phyloP scores from a whole-genome alignment of 2,888 invertebrate species.

The Leptopterna dolabrata region DNA sequence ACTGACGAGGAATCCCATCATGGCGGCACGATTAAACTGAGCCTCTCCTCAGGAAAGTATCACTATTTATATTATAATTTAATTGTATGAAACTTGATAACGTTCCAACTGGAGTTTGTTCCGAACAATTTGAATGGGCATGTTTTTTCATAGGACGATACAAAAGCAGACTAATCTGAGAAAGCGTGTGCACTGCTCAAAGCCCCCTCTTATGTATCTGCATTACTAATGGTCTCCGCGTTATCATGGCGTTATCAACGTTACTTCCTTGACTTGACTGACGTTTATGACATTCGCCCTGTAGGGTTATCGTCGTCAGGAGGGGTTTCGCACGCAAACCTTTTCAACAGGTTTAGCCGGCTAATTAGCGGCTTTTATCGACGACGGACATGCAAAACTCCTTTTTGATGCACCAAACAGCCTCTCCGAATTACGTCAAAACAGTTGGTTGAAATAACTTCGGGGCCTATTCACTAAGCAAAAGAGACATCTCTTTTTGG shows the following conservation, averaged over 20 bases:
- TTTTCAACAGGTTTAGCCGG: neutral
- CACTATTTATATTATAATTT: neutral
- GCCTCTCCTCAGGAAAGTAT: neutral
- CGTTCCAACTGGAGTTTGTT: neutral
- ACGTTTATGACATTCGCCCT: neutral
- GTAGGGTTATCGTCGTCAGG: neutral
- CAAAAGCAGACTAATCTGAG: neutral
- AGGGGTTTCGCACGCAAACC: neutral
- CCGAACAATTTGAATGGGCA: neutral
- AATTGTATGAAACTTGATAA: neutral
- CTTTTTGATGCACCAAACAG: neutral
- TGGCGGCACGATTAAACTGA: neutral
- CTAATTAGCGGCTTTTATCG: neutral
- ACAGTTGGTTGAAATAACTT: too few relatives aligned
- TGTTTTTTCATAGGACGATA: conserved; percentile 3
- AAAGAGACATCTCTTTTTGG: too few relatives aligned
- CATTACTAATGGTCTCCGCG: neutral
- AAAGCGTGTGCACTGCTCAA: neutral
- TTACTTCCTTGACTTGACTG: conserved; percentile 1
- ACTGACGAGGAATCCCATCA: neutral
- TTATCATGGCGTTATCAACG: neutral
- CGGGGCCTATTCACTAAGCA: too few relatives aligned
- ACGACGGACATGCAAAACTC: neutral
- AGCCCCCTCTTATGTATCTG: neutral
- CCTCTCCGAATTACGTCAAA: too few relatives aligned